These are phyloP conservation scores for Cepaea hortensis DNA, from an alignment of 2,888 invertebrate genomes.

Conservation along the genomic window DNA sequence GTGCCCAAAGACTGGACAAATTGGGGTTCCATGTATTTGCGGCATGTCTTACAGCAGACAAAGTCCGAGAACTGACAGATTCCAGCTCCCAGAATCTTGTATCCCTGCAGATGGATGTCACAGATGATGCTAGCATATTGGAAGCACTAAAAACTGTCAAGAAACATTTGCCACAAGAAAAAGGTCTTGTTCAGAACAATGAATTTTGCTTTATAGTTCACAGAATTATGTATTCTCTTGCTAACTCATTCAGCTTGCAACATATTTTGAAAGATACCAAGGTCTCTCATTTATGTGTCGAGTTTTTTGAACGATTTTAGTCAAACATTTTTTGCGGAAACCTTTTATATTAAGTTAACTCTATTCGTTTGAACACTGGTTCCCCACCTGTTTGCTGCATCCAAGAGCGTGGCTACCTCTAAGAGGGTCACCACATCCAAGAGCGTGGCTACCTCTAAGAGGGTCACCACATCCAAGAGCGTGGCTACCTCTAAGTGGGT, in stretches of 20 bases:
- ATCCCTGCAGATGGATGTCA: slow-evolving; percentile 47
- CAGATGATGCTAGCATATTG: slow-evolving; percentile 34
- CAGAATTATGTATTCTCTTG: neutral
- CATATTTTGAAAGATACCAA: neutral
- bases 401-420: too few species aligned
- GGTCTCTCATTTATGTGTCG: too few species aligned
- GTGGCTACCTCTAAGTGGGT: too few species aligned
- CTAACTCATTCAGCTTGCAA: neutral
- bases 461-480: too few species aligned
- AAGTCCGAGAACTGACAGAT: slow-evolving; percentile 37
- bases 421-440: too few species aligned
- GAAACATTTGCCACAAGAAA: slow-evolving; percentile 29
- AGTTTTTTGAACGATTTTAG: too few species aligned
- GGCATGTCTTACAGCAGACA: slow-evolving; percentile 44
- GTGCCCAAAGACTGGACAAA: slow-evolving; percentile 45
- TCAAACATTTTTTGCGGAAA: too few species aligned
- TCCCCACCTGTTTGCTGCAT: too few species aligned
- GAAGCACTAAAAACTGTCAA: slow-evolving; percentile 41
- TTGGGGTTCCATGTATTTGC: slow-evolving; percentile 51
- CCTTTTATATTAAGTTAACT: too few species aligned
- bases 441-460: too few species aligned
- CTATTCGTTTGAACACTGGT: too few species aligned
- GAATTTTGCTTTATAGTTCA: neutral
- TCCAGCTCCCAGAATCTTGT: slow-evolving; percentile 35
- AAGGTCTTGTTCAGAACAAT: slow-evolving; percentile 21